A percentile compares a stretch with the other conserved stretches of the same genome.
Conservation (phyloP, 2,113 vertebrate species). For the Meles meles region DNA sequence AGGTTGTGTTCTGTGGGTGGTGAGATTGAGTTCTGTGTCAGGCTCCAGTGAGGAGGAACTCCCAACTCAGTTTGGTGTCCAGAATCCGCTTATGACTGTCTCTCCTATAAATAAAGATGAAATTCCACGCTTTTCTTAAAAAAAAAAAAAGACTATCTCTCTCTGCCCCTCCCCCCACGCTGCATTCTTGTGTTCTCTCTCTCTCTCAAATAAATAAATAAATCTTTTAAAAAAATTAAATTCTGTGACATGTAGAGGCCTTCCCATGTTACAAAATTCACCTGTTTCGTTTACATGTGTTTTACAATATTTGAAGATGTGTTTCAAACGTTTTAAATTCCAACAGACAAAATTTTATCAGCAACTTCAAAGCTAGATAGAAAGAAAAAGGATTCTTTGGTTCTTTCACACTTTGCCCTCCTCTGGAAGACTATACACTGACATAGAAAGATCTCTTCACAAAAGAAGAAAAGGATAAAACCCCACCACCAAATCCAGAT, state of each 20-base stretch:
- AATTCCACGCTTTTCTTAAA: neutral
- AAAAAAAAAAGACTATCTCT: neutral
- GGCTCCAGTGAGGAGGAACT: neutral
- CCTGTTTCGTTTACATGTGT: neutral
- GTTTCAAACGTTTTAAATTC: neutral
- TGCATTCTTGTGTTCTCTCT: neutral
- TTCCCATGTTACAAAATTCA: neutral
- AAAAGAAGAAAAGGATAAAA: neutral
- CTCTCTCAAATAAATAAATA: neutral
- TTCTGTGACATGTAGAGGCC: neutral
- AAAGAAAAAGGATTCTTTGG: neutral
- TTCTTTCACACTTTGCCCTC: neutral
- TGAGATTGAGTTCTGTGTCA: neutral
- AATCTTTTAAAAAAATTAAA: neutral
- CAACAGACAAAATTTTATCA: neutral
- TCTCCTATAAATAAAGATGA: neutral
- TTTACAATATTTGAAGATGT: neutral
- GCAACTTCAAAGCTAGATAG: neutral
- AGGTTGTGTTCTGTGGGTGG: neutral
- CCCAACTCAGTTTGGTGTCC: neutral
- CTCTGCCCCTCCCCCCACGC: neutral
- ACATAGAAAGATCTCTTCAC: neutral
- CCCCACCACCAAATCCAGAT: neutral
- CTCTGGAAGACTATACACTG: neutral
- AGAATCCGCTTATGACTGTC: neutral